Evolutionary conservation across 1,140 invertebrate genomes (phyloP).

Genomic region (Musca vetustissima): DNA sequence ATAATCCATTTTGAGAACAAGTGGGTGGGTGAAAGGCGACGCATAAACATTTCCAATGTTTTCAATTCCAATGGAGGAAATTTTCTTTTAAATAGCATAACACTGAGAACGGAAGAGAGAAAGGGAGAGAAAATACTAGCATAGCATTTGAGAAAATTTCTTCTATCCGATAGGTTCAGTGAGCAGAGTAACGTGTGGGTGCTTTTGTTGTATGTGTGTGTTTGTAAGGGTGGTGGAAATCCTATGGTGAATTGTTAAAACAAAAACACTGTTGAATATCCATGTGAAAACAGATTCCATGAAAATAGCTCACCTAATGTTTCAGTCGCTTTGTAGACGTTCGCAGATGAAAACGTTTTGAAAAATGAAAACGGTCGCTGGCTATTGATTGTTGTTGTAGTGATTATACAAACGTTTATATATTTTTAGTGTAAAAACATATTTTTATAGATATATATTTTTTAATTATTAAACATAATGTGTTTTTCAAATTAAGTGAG

Average conservation of each 20-base stretch:
- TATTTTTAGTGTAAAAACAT: background rate
- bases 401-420: slow-evolving; percentile 8
- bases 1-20: background rate
- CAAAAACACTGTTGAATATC: background rate
- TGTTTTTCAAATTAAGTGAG: too few species aligned
- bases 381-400: too few species aligned
- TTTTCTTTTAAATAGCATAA: too few species aligned
- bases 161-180: too few species aligned
- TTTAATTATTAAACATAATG: background rate
- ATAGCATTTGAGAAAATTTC: background rate
- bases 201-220: background rate
- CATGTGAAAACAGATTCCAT: background rate
- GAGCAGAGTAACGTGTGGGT: background rate
- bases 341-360: slow-evolving; percentile 17
- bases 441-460: background rate
- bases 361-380: background rate
- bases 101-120: background rate
- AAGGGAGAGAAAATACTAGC: background rate
- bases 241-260: background rate
- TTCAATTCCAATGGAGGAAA: background rate
- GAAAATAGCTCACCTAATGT: background rate
- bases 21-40: background rate
- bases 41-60: background rate
- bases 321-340: slow-evolving; percentile 13
- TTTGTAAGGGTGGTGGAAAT: slow-evolving; percentile 10